Base-by-base conservation (phyloP, 2,113 vertebrate genomes). In the Dicerorhinus sumatrensis region DNA sequence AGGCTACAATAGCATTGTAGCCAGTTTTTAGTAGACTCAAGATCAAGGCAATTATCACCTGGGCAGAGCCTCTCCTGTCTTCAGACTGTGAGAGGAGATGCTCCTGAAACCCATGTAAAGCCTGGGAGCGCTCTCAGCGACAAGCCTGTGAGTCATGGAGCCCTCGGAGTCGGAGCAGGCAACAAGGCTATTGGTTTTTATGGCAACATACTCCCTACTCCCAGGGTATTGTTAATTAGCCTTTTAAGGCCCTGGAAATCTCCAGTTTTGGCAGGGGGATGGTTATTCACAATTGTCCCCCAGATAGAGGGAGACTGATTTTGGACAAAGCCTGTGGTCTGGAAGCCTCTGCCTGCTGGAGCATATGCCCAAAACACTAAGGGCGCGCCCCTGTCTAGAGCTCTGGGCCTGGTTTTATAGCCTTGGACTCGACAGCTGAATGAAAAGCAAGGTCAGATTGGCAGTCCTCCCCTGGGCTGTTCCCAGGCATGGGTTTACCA, bases 31-130 rank as follows among this genome's bases (percentile, higher is more conserved):
- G 42, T 80, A 80, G 89, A 87, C 63, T 93, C 42, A 31, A 93
- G 93, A 81, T 88, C 85, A 95, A 96, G 89, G n/a, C 70, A 83
- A 76, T 95, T 96, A 97, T 83, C 91, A 84, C 95, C 89, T 92
- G 92, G 21, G 54, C 31, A 73, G 80, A 87, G 39, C 86, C 13
- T 70, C 25, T 95, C 63, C 56, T 17, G 29, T 51, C 39, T 79
- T 89, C 77, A 89, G 80, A 80, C 5, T 69, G 79, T 63, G 63
- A 91, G 58, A 82, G 29, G 48, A 76, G 42, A 70, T 91, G 72
- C 58, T 97, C 94, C 48, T 89, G 67, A 85, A 95, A 87, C 86
- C 89, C 83, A 94, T 76, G 94, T 70, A 85, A 93, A 65, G 84
- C 80, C 94, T 69, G 2, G 67, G n/a, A 81, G 83, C 46, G 1